Evolutionary conservation across 2,113 vertebrate species (phyloP), one percentile per base, ranked within the genome.

Genomic region (Apteryx owenii): DNA sequence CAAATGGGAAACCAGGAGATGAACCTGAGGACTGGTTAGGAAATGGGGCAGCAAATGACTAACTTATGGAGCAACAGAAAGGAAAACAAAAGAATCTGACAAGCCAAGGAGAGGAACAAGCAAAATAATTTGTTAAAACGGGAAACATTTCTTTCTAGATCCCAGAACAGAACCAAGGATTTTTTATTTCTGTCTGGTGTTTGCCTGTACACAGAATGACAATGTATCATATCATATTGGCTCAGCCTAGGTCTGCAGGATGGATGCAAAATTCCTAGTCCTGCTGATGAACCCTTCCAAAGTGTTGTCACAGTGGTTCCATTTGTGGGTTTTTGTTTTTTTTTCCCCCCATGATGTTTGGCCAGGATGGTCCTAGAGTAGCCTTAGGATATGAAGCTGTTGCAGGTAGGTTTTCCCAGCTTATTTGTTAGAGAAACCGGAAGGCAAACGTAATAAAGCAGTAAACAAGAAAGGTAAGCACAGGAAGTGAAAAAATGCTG

Each of bases 241-340:
- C 9, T 86, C 17, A 36, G 20, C 38, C 82, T 53, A 44, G 19
- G 18, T 17, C 29, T 64, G 31, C 26, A 77, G 13, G 19, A 31
- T 60, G 53, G 12, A 54, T 65, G 23, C 6, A 87, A 73, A 60
- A 53, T 48, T 84, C 68, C 36, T 72, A 19, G 26, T 18, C 33
- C 17, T 60, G 29, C 6, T 25, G 28, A 58, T 5, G 33, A 29
- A 54, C 36, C 13, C 7, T 36, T 88, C 36, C 2, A 18, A 90
- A 90, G 13, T 5, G 3, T 48, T 76, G 46, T 80, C 28, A 79
- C 13, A 31, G 15, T 12, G 11, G 71, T 68, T 62, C 7, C 8
- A 31, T 64, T n/a, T 31, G 31, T 0, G 36, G 36, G 1, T 0
- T 31, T 25, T 0, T 51, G 50, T 53, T 58, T 1, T 0, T 58